Evolutionary conservation across 1,140 invertebrate species (phyloP), one percentile per base, ranked within the genome.

Genomic region (Bombus sibiricus): DNA sequence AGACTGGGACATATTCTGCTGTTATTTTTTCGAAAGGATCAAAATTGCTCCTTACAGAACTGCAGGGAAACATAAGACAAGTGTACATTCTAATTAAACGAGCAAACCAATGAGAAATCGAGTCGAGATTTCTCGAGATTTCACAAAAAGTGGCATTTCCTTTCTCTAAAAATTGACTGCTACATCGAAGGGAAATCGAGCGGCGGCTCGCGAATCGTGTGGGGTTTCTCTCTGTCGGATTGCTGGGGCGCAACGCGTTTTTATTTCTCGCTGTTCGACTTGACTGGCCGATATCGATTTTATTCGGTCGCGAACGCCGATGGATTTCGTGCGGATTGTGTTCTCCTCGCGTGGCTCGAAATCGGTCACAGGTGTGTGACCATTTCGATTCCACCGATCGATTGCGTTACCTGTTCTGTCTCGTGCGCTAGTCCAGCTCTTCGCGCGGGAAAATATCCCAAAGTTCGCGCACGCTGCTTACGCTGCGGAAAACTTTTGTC

Each of bases 221-320:
- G 41, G 32, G 18, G n/a, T 53, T 28, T n/a, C 32, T 69, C n/a
- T 59, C 37, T 39, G 34, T 34, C 2, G 68, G 32, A 22, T 71
- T 53, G 75, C 39, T 18, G 28, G 79, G 64, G n/a, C 71, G 79
- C 62, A 43, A 76, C 41, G 72, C n/a, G 43, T 71, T 82, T 82
- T 82, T 74, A 76, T 87, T 90, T 74, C 72, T 86, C 84, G 73
- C 22, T 74, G 73, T 64, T 59, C 81, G 78, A 69, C 84, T 88
- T 84, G 80, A 53, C 37, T 66, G 75, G 81, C 75, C 85, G 75
- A 86, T 86, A 89, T 88, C 88, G 88, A 88, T 91, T 89, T 91
- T 80, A 81, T 77, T 89, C 79, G 32, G 53, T 82, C 82, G 85
- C 72, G 59, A 80, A 66, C 69, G 34, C 57, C 81, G 72, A 74